Conservation (phyloP, 2,888 invertebrate species). For the Lasius fuliginosus region DNA sequence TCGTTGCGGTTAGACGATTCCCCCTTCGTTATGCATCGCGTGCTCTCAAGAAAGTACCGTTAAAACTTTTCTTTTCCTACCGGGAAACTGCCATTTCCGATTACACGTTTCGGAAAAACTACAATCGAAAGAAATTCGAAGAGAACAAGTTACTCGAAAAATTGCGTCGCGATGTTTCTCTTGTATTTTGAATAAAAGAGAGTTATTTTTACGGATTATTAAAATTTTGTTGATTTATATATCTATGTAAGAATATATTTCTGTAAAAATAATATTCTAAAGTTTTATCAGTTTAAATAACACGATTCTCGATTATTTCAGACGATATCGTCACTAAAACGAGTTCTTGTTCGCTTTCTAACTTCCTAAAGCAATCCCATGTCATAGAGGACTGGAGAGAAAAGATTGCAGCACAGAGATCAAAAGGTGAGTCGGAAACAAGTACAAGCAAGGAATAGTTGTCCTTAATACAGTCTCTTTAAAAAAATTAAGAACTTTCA, state of each 20-base stretch:
- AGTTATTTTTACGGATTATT: background rate
- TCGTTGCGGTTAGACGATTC: conserved; percentile 40
- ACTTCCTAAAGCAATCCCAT: conserved; percentile 9
- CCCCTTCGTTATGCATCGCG: conserved; percentile 62
- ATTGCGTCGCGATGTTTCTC: background rate
- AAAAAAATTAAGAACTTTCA: background rate
- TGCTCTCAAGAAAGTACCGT: conserved; percentile 54
- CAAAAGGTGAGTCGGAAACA: background rate
- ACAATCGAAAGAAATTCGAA: conserved; percentile 8
- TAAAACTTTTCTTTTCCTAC: conserved; percentile 57
- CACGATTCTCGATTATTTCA: background rate
- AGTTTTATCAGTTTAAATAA: background rate
- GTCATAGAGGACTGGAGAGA: background rate
- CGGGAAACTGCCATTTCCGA: conserved; percentile 16
- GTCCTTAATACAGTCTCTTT: background rate
- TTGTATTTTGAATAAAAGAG: background rate
- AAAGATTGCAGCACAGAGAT: background rate
- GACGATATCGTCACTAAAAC: background rate
- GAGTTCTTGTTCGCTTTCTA: conserved; percentile 23
- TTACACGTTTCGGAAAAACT: conserved; percentile 32
- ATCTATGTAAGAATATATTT: background rate
- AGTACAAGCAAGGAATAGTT: background rate
- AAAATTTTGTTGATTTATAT: background rate
- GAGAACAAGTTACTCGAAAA: background rate
- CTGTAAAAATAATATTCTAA: background rate